Evolutionary conservation across 2,888 invertebrate species (phyloP), one percentile per base, ranked within the genome.

Genomic region (Drosophila suboccidentalis): DNA sequence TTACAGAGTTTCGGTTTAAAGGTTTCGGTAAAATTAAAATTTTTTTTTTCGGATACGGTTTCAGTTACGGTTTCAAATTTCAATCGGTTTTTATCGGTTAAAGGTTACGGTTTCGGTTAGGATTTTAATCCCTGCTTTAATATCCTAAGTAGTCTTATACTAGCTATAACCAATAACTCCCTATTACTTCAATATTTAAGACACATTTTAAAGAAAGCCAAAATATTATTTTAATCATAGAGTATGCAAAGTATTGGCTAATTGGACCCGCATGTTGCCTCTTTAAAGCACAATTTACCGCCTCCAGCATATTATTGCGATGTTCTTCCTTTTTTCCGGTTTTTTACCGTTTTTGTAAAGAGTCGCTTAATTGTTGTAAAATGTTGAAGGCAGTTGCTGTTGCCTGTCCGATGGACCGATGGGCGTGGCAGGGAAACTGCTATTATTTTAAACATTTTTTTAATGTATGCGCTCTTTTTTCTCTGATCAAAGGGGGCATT

Each of bases 371-470:
- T 82, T 82, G 66, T 63, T 81, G 87, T 77, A 82, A 77, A 63
- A 60, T 69, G 53, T 75, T 65, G 58, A 81, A 57, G 73, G 73
- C 63, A 73, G 74, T 68, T 73, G 53, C 36, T 32, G 50, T 47
- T 36, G 41, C 22, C 43, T n/a, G n/a, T n/a, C n/a, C n/a, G n/a
- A n/a, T n/a, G n/a, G n/a, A n/a, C n/a, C n/a, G n/a, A 4, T 26
- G 26, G 46, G 59, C 57, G 71, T 26, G 75, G 44, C 67, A 41
- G 43, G 36, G 57, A 41, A 72, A 65, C 82, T 79, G 75, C 79
- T 84, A 87, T 83, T 83, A 87, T 82, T 87, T 86, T 76, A 67
- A 58, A 68, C 82, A 84, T 87, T 84, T 79, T 77, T 72, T 77
- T 71, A 79, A 78, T 62, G 69, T 78, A 83, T 71, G 75, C 62